Conservation (phyloP, 2,797 vertebrate species). For the Synanceia verrucosa region DNA sequence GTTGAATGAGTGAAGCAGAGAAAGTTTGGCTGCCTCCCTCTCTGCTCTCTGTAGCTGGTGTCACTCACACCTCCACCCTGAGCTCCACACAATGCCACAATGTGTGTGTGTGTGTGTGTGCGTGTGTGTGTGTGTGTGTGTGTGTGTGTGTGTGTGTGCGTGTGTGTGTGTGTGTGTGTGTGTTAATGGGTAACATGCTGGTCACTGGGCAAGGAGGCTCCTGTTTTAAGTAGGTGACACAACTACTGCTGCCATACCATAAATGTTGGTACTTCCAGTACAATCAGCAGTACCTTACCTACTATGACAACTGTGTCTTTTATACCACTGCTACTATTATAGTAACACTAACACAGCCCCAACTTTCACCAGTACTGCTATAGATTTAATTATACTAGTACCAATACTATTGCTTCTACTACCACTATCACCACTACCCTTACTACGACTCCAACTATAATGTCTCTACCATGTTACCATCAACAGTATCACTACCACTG, state of each 20-base stretch:
- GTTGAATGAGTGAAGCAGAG: conserved; percentile 19
- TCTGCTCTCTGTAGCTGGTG: conserved; percentile 51
- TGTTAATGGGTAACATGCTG: conserved; percentile 30
- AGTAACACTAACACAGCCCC: not conserved
- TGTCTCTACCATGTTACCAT: not conserved
- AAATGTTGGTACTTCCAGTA: no score
- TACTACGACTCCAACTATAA: not conserved
- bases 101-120: conserved; percentile 27
- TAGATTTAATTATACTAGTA: not conserved
- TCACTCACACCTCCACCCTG: conserved; percentile 62
- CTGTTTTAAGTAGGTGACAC: conserved; percentile 5
- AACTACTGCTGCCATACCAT: not conserved
- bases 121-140: conserved; percentile 24
- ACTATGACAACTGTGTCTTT: not conserved
- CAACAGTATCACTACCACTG: not conserved
- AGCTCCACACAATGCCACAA: conserved; percentile 50
- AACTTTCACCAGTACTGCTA: not conserved
- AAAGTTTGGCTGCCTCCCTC: conserved; percentile 15
- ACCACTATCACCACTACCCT: not conserved
- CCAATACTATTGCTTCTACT: not conserved
- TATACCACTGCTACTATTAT: not conserved
- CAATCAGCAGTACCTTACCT: not conserved
- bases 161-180: not conserved
- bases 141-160: conserved; percentile 9
- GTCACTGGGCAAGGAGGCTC: not conserved